Evolutionary conservation across 1,140 invertebrate species (phyloP).

Genomic region (Aphaenogaster ashmeadi): DNA sequence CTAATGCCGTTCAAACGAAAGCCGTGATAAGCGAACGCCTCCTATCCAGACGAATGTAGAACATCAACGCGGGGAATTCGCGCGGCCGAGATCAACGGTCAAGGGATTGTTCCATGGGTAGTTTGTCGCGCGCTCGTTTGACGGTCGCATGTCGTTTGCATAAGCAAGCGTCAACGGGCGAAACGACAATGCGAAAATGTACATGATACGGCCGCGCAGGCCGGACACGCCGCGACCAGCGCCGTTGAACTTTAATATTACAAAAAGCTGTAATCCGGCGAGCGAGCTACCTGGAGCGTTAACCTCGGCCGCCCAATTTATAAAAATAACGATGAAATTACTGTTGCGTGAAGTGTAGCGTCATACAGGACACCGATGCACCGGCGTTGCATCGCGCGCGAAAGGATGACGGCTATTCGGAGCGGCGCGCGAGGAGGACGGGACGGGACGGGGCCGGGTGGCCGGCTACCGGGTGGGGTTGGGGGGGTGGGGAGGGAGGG

Average conservation of each 20-base stretch:
- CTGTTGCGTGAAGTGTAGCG: conserved; percentile 86
- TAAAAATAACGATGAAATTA: conserved; percentile 88
- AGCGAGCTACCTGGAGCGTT: conserved; percentile 84
- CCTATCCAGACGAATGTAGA: too few relatives aligned
- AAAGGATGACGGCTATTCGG: conserved; percentile 74
- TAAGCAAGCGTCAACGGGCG: conserved; percentile 59
- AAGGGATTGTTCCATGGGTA: background rate
- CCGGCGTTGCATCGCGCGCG: conserved; percentile 76
- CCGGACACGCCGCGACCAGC: conserved; percentile 56
- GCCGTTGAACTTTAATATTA: conserved; percentile 81
- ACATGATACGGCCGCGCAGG: conserved; percentile 25
- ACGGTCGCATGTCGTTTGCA: conserved; percentile 57
- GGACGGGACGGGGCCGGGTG: background rate
- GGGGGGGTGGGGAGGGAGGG: background rate
- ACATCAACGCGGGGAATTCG: background rate
- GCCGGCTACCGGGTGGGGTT: background rate
- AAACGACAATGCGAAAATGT: conserved; percentile 64
- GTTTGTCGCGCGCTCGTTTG: conserved; percentile 21
- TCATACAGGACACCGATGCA: conserved; percentile 80
- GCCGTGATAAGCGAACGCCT: background rate
- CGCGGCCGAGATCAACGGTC: background rate
- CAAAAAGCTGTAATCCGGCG: conserved; percentile 85
- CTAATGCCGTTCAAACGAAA: background rate
- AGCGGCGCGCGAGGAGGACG: conserved; percentile 22
- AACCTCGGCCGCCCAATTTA: conserved; percentile 86